Percentiles rank a stretch among this genome's conserved stretches.
These are phyloP conservation scores for Tonatia bakeri DNA, from an alignment of 2,113 vertebrate species.

Conservation along the genomic window DNA sequence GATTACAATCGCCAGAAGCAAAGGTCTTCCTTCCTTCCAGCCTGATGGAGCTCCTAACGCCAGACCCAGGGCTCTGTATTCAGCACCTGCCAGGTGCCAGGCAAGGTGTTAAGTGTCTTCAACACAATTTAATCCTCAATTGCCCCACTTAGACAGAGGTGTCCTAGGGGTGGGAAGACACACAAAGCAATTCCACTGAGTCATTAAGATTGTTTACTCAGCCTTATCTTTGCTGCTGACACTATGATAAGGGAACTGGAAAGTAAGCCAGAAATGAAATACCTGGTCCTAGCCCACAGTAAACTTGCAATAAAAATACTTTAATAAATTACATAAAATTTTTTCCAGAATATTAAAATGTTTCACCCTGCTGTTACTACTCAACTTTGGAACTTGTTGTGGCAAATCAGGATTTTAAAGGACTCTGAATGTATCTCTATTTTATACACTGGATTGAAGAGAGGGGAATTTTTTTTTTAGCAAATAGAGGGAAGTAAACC, in stretches of 20 bases:
- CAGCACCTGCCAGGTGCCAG: neutral
- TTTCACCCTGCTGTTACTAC: neutral
- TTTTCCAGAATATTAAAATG: neutral
- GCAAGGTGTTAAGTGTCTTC: neutral
- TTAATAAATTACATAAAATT: neutral
- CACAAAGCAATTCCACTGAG: no score
- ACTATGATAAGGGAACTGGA: neutral
- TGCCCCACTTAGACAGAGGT: neutral
- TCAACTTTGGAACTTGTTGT: neutral
- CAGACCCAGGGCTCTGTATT: neutral
- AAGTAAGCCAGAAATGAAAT: constrained; percentile 3
- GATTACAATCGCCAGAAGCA: neutral
- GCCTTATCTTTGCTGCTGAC: neutral
- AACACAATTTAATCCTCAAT: neutral
- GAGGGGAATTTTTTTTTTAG: neutral
- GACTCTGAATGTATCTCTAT: neutral
- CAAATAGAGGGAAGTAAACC: neutral
- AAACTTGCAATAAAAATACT: neutral
- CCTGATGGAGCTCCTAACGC: neutral
- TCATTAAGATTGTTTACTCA: neutral
- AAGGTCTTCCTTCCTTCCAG: neutral
- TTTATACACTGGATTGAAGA: neutral
- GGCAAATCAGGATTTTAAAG: neutral
- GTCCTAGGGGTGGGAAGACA: accelerated
- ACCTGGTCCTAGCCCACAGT: neutral